Percentiles rank a stretch among this genome's conserved stretches.
These are phyloP conservation scores for Streblospio benedicti DNA, from an alignment of 1,140 invertebrate species.

Conservation along the genomic window DNA sequence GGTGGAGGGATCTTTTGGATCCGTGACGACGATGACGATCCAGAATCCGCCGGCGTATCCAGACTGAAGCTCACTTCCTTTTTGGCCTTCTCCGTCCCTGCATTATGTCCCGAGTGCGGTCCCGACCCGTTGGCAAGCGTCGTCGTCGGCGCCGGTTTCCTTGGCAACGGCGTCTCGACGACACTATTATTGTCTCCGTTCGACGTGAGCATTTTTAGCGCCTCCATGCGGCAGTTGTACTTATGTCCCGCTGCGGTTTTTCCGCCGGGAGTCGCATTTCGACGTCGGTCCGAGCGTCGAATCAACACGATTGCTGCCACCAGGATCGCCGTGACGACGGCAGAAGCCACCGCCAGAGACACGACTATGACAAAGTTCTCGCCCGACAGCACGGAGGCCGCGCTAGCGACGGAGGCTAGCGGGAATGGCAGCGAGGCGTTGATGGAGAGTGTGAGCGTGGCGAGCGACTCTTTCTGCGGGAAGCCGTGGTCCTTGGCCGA, in stretches of 20 bases:
- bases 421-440: slow-evolving; percentile 8
- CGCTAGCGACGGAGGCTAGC: background rate
- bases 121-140: background rate
- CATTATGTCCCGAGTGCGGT: background rate
- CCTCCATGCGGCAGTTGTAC: slow-evolving; percentile 18
- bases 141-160: background rate
- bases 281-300: slow-evolving; percentile 1
- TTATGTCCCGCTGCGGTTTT: no score
- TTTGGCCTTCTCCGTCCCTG: background rate
- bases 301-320: slow-evolving; percentile 11
- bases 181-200: no score
- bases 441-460: slow-evolving; percentile 7
- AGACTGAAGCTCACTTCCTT: slow-evolving; percentile 2
- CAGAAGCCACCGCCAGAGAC: slow-evolving; percentile 11
- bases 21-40: no score
- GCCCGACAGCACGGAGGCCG: background rate
- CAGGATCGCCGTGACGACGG: slow-evolving; percentile 6
- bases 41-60: no score
- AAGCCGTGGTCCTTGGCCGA: slow-evolving; percentile 8
- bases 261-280: no score
- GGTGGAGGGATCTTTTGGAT: no score
- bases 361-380: slow-evolving; percentile 17
- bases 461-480: background rate
- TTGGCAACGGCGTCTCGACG: no score
- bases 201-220: slow-evolving; percentile 11